phyloP scores from a whole-genome alignment of 2,888 invertebrate genomes.

The Cosmopolites sordidus region DNA sequence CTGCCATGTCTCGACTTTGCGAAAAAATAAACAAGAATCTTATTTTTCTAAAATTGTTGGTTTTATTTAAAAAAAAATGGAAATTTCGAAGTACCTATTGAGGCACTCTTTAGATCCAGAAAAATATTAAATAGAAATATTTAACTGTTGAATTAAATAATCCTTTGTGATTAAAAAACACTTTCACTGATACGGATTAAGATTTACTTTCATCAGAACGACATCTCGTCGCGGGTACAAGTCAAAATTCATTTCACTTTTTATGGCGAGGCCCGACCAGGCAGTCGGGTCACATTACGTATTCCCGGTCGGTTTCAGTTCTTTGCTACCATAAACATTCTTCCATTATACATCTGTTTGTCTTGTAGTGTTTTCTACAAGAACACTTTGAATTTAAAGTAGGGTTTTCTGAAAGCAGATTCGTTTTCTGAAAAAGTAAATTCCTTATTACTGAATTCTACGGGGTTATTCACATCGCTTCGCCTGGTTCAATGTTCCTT shows the following conservation, averaged over 20 bases:
- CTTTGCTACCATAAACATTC: conserved; percentile 1
- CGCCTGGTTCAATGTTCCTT: too few relatives aligned
- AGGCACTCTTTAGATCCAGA: too few relatives aligned
- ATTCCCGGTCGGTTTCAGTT: neutral
- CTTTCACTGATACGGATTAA: neutral
- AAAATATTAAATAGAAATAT: too few relatives aligned
- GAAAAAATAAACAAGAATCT: too few relatives aligned
- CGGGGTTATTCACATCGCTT: too few relatives aligned
- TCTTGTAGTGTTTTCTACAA: conserved; percentile 1
- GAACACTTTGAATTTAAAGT: conserved; percentile 2
- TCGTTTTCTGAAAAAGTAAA: neutral
- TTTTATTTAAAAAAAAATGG: too few relatives aligned
- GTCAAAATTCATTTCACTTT: neutral
- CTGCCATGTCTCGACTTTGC: too few relatives aligned
- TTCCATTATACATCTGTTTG: conserved; percentile 1
- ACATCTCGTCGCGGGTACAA: neutral
- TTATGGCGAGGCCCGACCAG: neutral
- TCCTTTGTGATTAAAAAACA: too few relatives aligned
- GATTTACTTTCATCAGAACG: neutral
- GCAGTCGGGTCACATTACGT: neutral
- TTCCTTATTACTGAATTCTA: neutral
- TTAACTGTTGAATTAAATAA: too few relatives aligned
- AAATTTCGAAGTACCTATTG: too few relatives aligned
- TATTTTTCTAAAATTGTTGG: too few relatives aligned
- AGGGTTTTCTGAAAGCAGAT: neutral